These are phyloP conservation scores for Candidula unifasciata DNA, from an alignment of 2,888 invertebrate genomes.

Conservation along the genomic window DNA sequence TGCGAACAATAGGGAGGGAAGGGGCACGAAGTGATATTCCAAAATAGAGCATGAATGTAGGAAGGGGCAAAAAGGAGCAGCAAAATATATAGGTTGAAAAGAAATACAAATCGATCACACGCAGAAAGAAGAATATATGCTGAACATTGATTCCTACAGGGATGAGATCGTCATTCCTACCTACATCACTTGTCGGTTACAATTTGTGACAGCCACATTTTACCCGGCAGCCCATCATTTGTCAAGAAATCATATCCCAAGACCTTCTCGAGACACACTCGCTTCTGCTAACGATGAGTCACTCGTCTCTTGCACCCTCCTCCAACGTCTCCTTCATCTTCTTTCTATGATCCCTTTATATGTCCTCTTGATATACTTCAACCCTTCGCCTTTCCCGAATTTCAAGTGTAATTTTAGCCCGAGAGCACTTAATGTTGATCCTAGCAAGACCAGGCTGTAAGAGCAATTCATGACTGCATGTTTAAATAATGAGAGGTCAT, in stretches of 20 bases:
- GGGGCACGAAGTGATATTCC: no score
- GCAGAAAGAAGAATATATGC: no score
- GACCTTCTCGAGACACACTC: neutral
- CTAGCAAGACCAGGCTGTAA: neutral
- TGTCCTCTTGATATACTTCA: slow-evolving; percentile 6
- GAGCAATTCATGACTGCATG: neutral
- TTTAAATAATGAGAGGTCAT: slow-evolving; percentile 26
- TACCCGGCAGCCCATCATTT: neutral
- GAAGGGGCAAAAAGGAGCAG: no score
- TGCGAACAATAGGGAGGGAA: no score
- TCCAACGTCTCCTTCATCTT: neutral
- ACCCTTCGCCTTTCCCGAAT: slow-evolving; percentile 7
- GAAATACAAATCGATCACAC: no score
- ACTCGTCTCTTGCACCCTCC: neutral
- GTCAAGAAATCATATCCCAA: neutral
- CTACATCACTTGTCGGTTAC: no score
- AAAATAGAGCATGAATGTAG: no score
- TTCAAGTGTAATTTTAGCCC: neutral
- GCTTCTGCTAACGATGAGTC: slow-evolving; percentile 19
- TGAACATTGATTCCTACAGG: no score
- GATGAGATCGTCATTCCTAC: no score
- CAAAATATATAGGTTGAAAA: no score
- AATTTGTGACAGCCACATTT: neutral
- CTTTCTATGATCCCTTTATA: neutral
- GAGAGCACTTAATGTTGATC: slow-evolving; percentile 25